Evolutionary conservation across 2,888 invertebrate species (phyloP), one percentile per base, ranked within the genome.

Genomic region (Agelastica alni): DNA sequence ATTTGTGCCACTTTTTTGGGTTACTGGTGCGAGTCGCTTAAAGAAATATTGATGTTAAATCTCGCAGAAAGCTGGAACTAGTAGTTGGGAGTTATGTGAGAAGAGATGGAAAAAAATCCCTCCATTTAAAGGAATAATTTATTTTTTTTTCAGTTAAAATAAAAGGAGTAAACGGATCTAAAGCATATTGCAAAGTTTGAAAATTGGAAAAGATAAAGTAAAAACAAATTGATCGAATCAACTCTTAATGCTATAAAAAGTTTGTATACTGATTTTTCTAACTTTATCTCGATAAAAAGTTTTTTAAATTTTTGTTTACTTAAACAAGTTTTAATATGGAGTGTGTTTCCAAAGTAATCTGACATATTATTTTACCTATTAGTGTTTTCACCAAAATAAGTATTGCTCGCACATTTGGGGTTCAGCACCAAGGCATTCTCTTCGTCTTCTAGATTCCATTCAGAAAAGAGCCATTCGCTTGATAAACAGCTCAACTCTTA

Each of bases 21-120:
- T 55, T 58, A 47, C 58, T 51, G 53, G 47, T 53, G 57, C 54
- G 42, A 57, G 46, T 59, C 59, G 59, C 56, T 59, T 47, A 53
- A 51, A 41, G 44, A 45, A 47, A 52, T 55, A 55, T 57, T 55
- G 42, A 28, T 45, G 45, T 45, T 45, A 45, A 45, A 45, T 45
- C 45, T 45, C 45, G 45, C 22, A 45, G 45, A 45, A 45, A 45
- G 45, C 45, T n/a, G 4, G 22, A 34, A 22, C 34, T 34, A 34
- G 45, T 32, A 45, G 32, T 45, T 45, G n/a, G 22, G 22, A 45
- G 22, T 45, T 45, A 45, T 45, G 20, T 20, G 45, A 22, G n/a
- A 30, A 28, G 34, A 28, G 53, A 48, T 48, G 53, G 39, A 37
- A 42, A 37, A 37, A 39, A 44, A 47, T 47, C 42, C 47, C 43